These are phyloP conservation scores for Linyphia triangularis DNA, from an alignment of 2,888 invertebrate species.

Conservation along the genomic window DNA sequence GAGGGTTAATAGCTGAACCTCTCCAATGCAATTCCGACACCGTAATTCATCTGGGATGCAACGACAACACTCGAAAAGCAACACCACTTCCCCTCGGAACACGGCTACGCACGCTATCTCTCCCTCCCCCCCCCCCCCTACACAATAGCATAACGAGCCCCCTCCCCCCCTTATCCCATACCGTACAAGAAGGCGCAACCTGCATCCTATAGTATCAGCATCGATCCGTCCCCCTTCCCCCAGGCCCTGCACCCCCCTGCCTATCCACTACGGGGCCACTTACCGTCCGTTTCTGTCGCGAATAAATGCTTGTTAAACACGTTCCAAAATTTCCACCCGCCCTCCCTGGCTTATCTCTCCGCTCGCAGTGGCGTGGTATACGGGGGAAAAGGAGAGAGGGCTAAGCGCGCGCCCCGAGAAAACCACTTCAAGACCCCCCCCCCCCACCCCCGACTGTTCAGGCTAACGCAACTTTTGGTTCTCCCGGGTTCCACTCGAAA, in stretches of 20 bases:
- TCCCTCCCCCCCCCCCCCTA: conserved; percentile 2
- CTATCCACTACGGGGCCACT: conserved; percentile 60
- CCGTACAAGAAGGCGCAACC: conserved; percentile 34
- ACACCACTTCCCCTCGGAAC: background rate
- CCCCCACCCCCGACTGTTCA: conserved; percentile 1
- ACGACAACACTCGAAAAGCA: background rate
- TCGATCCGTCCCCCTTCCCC: background rate
- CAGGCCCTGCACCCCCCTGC: background rate
- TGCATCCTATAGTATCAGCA: background rate
- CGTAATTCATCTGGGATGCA: background rate
- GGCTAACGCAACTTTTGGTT: conserved; percentile 49
- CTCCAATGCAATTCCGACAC: background rate
- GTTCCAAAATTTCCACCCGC: conserved; percentile 71
- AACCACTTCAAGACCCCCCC: conserved; percentile 10
- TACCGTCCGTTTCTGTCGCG: conserved; percentile 74
- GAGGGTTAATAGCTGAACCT: background rate
- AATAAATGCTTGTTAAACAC: conserved; percentile 76
- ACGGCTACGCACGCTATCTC: background rate
- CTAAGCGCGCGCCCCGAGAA: background rate
- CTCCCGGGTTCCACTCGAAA: conserved; percentile 18
- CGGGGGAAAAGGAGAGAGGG: background rate
- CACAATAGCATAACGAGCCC: conserved; percentile 71
- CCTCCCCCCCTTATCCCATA: too few species aligned
- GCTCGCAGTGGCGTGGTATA: conserved; percentile 15
- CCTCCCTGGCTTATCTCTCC: conserved; percentile 56